Base-by-base conservation (phyloP, 2,888 invertebrate genomes). In the Mycogona germanica region DNA sequence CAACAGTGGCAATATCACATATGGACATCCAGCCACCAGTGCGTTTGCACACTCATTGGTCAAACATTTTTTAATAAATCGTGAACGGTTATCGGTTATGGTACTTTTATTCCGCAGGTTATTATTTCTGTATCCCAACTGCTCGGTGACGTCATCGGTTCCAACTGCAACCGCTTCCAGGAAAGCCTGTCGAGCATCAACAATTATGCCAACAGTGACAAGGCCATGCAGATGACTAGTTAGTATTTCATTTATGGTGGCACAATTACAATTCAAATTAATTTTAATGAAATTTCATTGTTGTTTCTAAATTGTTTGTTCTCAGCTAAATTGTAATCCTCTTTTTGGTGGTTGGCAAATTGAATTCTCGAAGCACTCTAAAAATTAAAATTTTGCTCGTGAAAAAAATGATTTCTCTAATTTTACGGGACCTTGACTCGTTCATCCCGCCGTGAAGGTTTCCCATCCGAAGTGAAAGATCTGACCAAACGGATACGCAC, bases 121-220 rank as follows among this genome's bases (percentile, higher is more conserved):
- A 93, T 95, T 59, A 92, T 96, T 64, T 89, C 93, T 0, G 89
- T 96, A 14, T 95, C 95, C 0, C 87, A 92, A 70, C 80, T 96
- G 72, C 78, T 93, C 58, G 92, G 93, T 55, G 87, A 84, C 64
- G 82, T 89, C 4, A 83, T 86, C n/a, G 86, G 86, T 2, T 73
- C 91, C 60, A 92, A 92, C 72, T 92, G 89, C 70, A 82, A 87
- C n/a, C 78, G 91, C 42, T 93, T 96, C 70, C 91, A 93, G 74
- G 91, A 93, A 69, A 91, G 89, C 60, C 73, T 96, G 3, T 87
- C 89, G 3, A 76, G 91, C 46, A 89, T 93, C 65, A 93, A 92
- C 67, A 91, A 87, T 66, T 92, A 89, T 66, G 92, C 93, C 1
- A 81, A 82, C 26, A 88, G 88, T 56, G 92, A 93, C 69, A 91